Conservation (phyloP, 2,113 vertebrate genomes). For the Sinocyclocheilus anshuiensis region DNA sequence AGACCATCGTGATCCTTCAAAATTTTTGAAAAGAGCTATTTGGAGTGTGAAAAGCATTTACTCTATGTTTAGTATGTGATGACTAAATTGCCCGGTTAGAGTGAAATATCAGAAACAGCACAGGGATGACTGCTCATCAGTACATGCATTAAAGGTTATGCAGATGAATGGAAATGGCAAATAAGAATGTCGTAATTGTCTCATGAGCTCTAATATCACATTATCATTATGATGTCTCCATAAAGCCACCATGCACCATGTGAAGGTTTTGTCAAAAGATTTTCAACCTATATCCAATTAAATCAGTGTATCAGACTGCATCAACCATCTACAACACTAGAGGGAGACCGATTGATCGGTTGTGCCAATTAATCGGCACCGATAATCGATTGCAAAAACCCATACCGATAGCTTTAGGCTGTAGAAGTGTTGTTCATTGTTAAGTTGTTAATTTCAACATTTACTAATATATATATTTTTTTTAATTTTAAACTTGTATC, state of each 20-base stretch:
- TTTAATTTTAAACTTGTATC: too few species aligned
- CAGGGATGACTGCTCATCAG: slow-evolving; percentile 8
- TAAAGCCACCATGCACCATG: not conserved
- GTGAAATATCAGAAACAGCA: slow-evolving; percentile 4
- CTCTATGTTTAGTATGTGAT: not conserved
- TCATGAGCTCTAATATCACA: slow-evolving; percentile 10
- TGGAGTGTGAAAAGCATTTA: slow-evolving; percentile 10
- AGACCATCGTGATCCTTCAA: not conserved
- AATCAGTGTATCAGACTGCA: not conserved
- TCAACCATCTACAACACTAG: not conserved
- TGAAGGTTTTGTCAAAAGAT: not conserved
- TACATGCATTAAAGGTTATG: slow-evolving; percentile 6
- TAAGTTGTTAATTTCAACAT: too few species aligned
- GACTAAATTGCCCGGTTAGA: not conserved
- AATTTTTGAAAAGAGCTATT: not conserved
- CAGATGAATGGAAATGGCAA: slow-evolving; percentile 12
- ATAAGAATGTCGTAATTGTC: not conserved
- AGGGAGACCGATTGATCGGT: not conserved
- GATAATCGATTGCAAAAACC: not conserved
- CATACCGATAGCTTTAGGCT: not conserved
- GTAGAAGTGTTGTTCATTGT: not conserved
- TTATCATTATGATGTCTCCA: slow-evolving; percentile 4
- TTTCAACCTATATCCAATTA: not conserved
- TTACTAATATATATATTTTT: too few species aligned
- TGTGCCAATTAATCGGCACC: too few species aligned